A percentile compares a stretch with the other conserved stretches of the same genome.
Evolutionary conservation across 1,140 invertebrate genomes (phyloP).

Genomic region (Magallana ariakensis): DNA sequence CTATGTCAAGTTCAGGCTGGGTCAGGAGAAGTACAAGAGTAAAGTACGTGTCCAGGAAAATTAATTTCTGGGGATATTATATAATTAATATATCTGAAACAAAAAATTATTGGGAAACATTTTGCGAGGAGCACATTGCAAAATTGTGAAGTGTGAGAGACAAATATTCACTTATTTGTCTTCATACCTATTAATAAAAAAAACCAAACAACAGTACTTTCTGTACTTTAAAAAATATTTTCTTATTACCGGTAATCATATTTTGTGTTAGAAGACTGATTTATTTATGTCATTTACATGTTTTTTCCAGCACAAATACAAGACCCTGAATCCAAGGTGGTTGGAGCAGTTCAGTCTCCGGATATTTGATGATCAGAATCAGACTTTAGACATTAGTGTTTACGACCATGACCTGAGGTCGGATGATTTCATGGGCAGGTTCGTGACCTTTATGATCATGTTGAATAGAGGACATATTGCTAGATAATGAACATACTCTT

Average conservation of each 20-base stretch:
- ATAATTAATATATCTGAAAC: too few relatives aligned
- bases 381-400: constrained; percentile 92
- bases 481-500: not conserved
- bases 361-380: constrained; percentile 93
- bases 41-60: constrained; percentile 83
- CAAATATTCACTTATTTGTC: too few relatives aligned
- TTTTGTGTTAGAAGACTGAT: too few relatives aligned
- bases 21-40: constrained; percentile 98
- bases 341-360: constrained; percentile 98
- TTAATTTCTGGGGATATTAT: too few relatives aligned
- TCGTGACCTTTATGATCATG: constrained; percentile 15
- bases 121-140: too few relatives aligned
- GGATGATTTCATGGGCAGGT: constrained; percentile 89
- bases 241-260: too few relatives aligned
- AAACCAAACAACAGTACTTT: too few relatives aligned
- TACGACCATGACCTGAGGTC: constrained; percentile 91
- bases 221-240: too few relatives aligned
- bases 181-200: too few relatives aligned
- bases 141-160: too few relatives aligned
- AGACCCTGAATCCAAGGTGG: constrained; percentile 87
- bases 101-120: too few relatives aligned
- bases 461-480: not conserved
- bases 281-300: not conserved
- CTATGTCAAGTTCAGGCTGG: constrained; percentile 98
- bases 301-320: constrained; percentile 90